A percentile compares a stretch with the other conserved stretches of the same genome.
Evolutionary conservation across 2,113 vertebrate species (phyloP).

Genomic region (Leuciscus idus): DNA sequence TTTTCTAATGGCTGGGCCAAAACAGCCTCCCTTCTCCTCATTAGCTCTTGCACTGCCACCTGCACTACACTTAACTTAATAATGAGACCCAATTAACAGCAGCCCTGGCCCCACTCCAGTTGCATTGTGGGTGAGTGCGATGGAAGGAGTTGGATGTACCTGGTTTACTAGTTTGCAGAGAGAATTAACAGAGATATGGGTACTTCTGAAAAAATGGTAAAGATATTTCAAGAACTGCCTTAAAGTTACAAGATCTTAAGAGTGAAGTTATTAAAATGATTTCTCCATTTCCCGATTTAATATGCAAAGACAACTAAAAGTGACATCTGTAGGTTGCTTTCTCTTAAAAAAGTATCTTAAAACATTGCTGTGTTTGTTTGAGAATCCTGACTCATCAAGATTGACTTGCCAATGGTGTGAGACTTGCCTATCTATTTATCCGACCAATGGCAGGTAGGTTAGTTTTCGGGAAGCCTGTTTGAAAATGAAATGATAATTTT

Average conservation of each 20-base stretch:
- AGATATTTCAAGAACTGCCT: not conserved
- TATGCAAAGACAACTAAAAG: not conserved
- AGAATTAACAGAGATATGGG: not conserved
- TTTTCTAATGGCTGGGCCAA: conserved; percentile 81
- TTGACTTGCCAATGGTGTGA: not conserved
- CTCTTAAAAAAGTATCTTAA: not conserved
- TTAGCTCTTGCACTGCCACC: conserved; percentile 78
- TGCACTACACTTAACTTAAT: conserved; percentile 79
- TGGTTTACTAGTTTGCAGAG: conserved; percentile 60
- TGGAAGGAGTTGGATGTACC: conserved; percentile 61
- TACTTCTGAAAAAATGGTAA: not conserved
- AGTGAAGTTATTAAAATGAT: not conserved
- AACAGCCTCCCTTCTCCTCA: conserved; percentile 79
- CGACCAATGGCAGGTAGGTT: not conserved
- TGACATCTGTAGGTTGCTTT: not conserved
- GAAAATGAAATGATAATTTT: not conserved
- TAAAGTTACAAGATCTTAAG: not conserved
- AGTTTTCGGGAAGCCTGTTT: not conserved
- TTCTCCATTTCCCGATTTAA: not conserved
- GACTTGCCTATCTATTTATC: not conserved
- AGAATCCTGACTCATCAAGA: not conserved
- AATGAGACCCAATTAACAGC: conserved; percentile 78
- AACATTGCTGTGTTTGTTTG: too few relatives aligned
- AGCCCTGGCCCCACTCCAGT: conserved; percentile 77
- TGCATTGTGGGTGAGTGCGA: conserved; percentile 69